A percentile compares a stretch with the other conserved stretches of the same genome.
Evolutionary conservation across 2,888 invertebrate species (phyloP).

Genomic region (Sesia bembeciformis): DNA sequence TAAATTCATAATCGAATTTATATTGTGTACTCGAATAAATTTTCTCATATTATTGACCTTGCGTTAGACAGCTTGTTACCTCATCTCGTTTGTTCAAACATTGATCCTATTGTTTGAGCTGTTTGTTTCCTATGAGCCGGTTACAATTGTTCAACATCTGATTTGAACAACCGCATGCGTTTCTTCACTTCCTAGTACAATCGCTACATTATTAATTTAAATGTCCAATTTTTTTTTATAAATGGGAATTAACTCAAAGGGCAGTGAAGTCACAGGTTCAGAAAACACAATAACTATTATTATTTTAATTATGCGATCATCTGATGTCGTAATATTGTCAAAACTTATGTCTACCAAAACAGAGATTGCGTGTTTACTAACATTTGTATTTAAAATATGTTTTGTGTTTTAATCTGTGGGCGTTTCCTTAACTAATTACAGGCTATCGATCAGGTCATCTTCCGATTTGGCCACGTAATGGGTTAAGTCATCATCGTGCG

Average conservation of each 20-base stretch:
- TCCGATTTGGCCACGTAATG: conserved; percentile 1
- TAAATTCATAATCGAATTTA: no score
- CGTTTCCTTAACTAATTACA: conserved; percentile 17
- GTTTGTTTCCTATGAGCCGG: conserved; percentile 17
- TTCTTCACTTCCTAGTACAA: conserved; percentile 17
- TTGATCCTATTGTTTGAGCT: conserved; percentile 36
- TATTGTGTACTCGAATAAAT: neutral
- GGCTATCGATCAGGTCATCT: conserved; percentile 22
- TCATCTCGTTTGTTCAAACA: conserved; percentile 38
- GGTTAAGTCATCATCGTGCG: neutral
- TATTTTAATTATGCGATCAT: conserved; percentile 5
- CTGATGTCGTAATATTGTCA: conserved; percentile 2
- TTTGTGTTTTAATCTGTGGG: conserved; percentile 21
- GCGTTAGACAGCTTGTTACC: conserved; percentile 40
- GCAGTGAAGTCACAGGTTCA: neutral
- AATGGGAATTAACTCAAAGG: conserved; percentile 7
- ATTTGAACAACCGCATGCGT: conserved; percentile 17
- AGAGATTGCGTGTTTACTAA: neutral
- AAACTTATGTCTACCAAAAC: neutral
- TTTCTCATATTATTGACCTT: conserved; percentile 23
- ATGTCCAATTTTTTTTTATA: neutral
- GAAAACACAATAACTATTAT: conserved; percentile 1
- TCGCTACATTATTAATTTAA: conserved; percentile 1
- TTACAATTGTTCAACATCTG: conserved; percentile 5
- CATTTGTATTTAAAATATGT: conserved; percentile 1